Base-by-base conservation (phyloP, 2,888 invertebrate genomes). In the Limnephilus auricula region DNA sequence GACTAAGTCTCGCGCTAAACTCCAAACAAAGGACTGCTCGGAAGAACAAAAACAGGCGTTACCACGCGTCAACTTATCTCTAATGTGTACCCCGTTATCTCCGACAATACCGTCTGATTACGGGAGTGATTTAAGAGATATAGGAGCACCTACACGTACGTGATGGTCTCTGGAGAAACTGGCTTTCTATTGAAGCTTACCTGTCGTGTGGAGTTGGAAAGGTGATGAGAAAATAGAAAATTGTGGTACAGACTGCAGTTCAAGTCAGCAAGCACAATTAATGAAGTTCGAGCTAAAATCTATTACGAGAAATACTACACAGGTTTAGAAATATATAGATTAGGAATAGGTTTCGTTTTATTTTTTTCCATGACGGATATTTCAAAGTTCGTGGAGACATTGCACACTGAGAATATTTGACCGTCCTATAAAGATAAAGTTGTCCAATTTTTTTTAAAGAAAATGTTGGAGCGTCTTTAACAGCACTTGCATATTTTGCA, bases 61-160 rank as follows among this genome's bases (percentile, higher is more conserved):
- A 50, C 30, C 87, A 65, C 87, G 65, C 50, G 87, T 32, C 87
- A 32, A 87, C 87, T 87, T 87, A 87, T 87, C 87, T 87, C 31
- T 25, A 6, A 30, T 40, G 37, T 85, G 30, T 30, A 45, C 25
- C 30, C 85, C 85, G 45, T 65, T 50, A 84, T 84, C 84, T 84
- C 84, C 37, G 37, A 84, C 84, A 84, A 84, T 84, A n/a, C 84
- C 34, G 12, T 84, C 40, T 84, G 84, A 84, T 84, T 84, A 18
- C 84, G 0, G 83, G 65, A 25, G 25, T 65, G n/a, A 65, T 25
- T n/a, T 65, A 65, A 65, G 25, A 65, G 65, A 25, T 65, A 65
- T n/a, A 65, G 9, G 65, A 65, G n/a, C 25, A n/a, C 3, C 45
- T 15, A 45, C 6, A 25, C 9, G 0, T 65, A 65, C 25, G 25